Evolutionary conservation across 2,113 vertebrate genomes (phyloP).

Genomic region (Gnathonemus longibarbis): DNA sequence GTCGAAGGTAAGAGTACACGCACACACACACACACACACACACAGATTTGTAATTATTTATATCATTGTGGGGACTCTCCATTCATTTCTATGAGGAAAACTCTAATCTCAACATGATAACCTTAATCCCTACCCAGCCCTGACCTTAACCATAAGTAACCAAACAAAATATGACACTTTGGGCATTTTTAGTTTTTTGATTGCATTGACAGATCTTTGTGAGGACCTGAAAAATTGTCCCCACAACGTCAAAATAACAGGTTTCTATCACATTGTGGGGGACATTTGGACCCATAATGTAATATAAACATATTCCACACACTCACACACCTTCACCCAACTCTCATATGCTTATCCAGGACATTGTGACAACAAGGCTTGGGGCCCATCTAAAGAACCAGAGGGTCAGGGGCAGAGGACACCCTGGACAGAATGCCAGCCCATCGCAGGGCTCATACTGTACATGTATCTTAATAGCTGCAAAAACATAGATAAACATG

Average conservation of each 20-base stretch:
- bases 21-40: background rate
- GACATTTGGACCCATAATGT: background rate
- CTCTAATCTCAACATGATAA: background rate
- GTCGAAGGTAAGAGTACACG: background rate
- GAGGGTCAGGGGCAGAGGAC: background rate
- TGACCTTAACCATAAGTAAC: background rate
- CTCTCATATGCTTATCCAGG: constrained; percentile 25
- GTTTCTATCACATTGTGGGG: background rate
- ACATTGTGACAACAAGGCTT: constrained; percentile 7
- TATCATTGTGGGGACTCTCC: background rate
- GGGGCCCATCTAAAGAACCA: background rate
- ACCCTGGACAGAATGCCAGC: background rate
- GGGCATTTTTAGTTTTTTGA: background rate
- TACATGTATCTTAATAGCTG: background rate
- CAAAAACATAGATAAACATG: background rate
- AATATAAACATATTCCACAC: background rate
- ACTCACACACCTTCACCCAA: constrained; percentile 10
- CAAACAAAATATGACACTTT: background rate
- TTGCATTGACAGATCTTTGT: background rate
- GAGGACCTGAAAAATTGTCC: background rate
- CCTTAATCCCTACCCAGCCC: background rate
- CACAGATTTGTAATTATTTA: background rate
- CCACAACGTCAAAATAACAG: background rate
- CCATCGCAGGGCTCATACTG: background rate
- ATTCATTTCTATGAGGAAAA: background rate